These are phyloP conservation scores for Desmophyllum pertusum DNA, from an alignment of 92 coral and sea anemone species.

Conservation along the genomic window DNA sequence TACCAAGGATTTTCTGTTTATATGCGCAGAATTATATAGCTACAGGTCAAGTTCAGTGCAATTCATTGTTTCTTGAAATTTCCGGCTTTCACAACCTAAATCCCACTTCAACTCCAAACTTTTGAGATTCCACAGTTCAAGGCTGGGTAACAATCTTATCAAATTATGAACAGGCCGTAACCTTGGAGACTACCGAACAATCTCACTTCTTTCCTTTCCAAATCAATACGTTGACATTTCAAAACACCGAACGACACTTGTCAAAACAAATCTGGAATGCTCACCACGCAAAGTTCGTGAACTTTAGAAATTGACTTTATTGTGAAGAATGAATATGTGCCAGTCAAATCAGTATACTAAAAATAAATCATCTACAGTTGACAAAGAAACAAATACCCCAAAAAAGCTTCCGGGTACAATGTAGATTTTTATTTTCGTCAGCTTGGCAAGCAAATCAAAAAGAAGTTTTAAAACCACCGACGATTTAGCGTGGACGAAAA, in stretches of 20 bases:
- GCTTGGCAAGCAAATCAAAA: background rate
- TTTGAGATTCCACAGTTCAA: background rate
- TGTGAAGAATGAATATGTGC: background rate
- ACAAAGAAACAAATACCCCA: background rate
- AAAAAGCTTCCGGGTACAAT: background rate
- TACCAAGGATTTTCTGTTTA: background rate
- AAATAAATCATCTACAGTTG: background rate
- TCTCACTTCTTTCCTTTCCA: background rate
- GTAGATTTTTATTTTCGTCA: background rate
- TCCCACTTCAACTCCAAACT: background rate
- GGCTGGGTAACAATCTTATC: background rate
- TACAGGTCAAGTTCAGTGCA: background rate
- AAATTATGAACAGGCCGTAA: background rate
- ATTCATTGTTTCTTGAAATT: constrained; percentile 1
- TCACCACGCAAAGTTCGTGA: background rate
- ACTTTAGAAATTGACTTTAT: background rate
- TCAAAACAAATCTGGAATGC: background rate
- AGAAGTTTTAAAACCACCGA: background rate
- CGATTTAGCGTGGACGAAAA: background rate
- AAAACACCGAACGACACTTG: too few relatives aligned
- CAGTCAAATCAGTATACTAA: background rate
- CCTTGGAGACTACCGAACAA: background rate
- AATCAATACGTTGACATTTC: background rate
- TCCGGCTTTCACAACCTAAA: background rate
- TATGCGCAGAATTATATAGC: background rate